Percentiles rank a stretch among this genome's conserved stretches.
Conservation (phyloP, 2,888 invertebrate species). For the Antheraea assamensis region DNA sequence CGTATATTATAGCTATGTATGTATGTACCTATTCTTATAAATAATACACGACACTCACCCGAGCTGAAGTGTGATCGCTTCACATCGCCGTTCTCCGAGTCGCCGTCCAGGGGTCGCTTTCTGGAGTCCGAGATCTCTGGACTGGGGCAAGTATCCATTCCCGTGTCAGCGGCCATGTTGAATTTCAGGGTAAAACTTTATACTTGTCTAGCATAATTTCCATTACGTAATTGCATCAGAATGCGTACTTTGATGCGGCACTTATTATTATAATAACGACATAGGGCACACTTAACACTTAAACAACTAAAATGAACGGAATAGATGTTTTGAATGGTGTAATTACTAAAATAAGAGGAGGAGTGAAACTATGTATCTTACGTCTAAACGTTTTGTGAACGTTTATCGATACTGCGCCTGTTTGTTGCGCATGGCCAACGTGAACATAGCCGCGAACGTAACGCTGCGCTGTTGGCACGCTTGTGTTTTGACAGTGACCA, state of each 20-base stretch:
- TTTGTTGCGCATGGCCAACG: conserved; percentile 69
- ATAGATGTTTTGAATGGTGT: conserved; percentile 67
- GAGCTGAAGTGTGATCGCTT: conserved; percentile 95
- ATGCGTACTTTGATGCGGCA: conserved; percentile 73
- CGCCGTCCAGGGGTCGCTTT: conserved; percentile 93
- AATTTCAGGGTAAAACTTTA: conserved; percentile 81
- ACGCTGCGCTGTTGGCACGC: conserved; percentile 56
- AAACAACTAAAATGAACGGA: conserved; percentile 68
- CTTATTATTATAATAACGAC: conserved; percentile 71
- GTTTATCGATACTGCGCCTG: conserved; percentile 80
- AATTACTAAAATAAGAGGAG: conserved; percentile 75
- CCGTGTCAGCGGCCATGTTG: conserved; percentile 96
- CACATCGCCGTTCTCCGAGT: conserved; percentile 93
- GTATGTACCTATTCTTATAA: conserved; percentile 43
- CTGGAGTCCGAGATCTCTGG: conserved; percentile 95
- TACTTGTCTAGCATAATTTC: conserved; percentile 82
- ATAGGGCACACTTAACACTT: conserved; percentile 77
- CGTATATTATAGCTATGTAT: conserved; percentile 38
- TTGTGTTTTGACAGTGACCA: conserved; percentile 72
- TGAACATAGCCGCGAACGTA: conserved; percentile 62
- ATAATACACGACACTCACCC: conserved; percentile 83
- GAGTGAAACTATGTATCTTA: conserved; percentile 76
- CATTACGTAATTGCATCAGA: conserved; percentile 81
- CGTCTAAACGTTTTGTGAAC: conserved; percentile 80
- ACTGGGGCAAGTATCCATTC: conserved; percentile 97